Percentiles rank a stretch among this genome's conserved stretches.
Evolutionary conservation across 2,113 vertebrate species (phyloP).

Genomic region (Pachycephala philippinensis): DNA sequence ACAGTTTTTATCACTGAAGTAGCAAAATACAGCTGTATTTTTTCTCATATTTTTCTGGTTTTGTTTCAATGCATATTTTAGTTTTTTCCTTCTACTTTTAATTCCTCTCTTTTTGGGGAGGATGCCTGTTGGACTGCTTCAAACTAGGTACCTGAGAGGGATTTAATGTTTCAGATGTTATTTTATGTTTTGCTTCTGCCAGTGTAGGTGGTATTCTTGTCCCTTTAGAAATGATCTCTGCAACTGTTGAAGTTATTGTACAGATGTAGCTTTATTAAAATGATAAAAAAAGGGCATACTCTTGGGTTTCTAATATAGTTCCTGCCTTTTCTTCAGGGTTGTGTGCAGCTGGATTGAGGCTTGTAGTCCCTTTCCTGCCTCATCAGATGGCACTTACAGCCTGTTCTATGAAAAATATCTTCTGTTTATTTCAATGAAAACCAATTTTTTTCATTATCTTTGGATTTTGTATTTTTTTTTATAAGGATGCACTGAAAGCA

Average conservation of each 20-base stretch:
- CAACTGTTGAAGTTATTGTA: not conserved
- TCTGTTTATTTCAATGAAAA: not conserved
- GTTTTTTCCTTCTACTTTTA: not conserved
- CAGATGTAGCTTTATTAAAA: not conserved
- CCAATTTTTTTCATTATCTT: not conserved
- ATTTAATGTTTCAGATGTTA: not conserved
- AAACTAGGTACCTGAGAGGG: not conserved
- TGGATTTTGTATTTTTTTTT: not conserved
- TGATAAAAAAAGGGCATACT: not conserved
- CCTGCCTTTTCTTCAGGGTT: not conserved
- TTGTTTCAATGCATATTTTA: not conserved
- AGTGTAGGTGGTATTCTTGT: not conserved
- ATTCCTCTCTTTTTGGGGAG: not conserved
- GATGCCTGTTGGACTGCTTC: not conserved
- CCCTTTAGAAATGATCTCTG: not conserved
- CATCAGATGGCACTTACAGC: not conserved
- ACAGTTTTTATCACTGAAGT: not conserved
- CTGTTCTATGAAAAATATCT: not conserved
- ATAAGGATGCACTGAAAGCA: not conserved
- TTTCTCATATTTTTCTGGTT: not conserved
- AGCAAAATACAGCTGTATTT: not conserved
- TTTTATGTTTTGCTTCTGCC: not conserved
- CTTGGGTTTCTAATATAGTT: not conserved
- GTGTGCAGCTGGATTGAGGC: not conserved
- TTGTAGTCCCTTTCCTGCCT: not conserved